phyloP scores from a whole-genome alignment of 2,113 vertebrate genomes.

The Cyprinodon brontotheroides region DNA sequence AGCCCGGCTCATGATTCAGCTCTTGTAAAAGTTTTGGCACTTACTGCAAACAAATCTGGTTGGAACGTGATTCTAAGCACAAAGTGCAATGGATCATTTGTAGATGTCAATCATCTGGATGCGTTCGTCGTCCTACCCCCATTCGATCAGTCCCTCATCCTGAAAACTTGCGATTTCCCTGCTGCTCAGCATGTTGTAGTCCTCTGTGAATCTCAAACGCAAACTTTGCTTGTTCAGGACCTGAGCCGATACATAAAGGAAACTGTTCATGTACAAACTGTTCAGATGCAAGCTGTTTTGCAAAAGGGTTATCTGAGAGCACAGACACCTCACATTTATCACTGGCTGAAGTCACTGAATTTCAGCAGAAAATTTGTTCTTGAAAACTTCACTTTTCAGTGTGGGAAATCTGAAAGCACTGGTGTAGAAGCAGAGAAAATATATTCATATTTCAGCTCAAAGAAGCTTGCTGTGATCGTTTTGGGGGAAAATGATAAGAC shows the following conservation, averaged over 20 bases:
- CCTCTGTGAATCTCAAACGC: conserved; percentile 68
- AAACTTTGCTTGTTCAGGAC: conserved; percentile 38
- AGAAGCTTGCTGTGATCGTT: conserved; percentile 63
- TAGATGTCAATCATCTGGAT: conserved; percentile 57
- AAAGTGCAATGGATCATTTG: conserved; percentile 49
- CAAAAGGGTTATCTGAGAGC: conserved; percentile 78
- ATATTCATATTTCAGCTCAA: conserved; percentile 79
- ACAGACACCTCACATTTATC: conserved; percentile 64
- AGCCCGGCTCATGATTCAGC: conserved; percentile 76
- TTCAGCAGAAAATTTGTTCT: conserved; percentile 57
- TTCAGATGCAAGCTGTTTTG: conserved; percentile 70
- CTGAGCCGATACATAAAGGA: conserved; percentile 62
- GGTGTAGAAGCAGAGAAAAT: conserved; percentile 19
- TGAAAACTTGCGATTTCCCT: conserved; percentile 58
- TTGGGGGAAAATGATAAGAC: conserved; percentile 54
- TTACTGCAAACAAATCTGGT: conserved; percentile 74
- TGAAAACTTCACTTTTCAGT: conserved; percentile 61
- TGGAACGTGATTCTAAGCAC: conserved; percentile 75
- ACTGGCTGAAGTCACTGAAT: conserved; percentile 81
- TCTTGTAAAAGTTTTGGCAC: conserved; percentile 78
- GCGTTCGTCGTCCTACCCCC: conserved; percentile 81
- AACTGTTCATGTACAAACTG: conserved; percentile 71
- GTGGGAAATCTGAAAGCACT: conserved; percentile 30
- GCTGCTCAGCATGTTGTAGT: conserved; percentile 76
- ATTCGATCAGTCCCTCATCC: conserved; percentile 59